Percentiles rank a stretch among this genome's conserved stretches.
Conservation (phyloP, 2,797 vertebrate species). For the Acipenser transmontanus region DNA sequence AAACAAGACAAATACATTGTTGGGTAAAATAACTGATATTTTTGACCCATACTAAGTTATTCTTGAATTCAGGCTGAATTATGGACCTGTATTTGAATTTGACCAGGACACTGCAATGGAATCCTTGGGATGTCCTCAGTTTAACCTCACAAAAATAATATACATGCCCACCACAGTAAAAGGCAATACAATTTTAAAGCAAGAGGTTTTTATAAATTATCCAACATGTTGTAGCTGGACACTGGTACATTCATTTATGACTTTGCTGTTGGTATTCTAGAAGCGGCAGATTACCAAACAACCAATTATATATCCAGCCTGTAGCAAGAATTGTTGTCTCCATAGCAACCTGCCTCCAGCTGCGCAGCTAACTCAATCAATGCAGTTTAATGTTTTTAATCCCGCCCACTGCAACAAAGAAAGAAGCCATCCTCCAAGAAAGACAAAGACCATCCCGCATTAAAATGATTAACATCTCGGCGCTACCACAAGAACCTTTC, state of each 20-base stretch:
- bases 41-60: too few species aligned
- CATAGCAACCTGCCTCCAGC: conserved; percentile 3
- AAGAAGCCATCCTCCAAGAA: background rate
- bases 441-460: background rate
- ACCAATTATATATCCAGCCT: background rate
- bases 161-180: too few species aligned
- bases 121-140: too few species aligned
- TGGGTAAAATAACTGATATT: too few species aligned
- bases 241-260: too few species aligned
- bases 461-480: conserved; percentile 2
- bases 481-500: background rate
- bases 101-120: too few species aligned
- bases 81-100: too few species aligned
- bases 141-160: too few species aligned
- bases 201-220: background rate
- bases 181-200: background rate
- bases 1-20: too few species aligned
- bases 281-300: background rate
- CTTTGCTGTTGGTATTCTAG: too few species aligned
- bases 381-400: conserved; percentile 1
- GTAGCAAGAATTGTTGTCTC: background rate
- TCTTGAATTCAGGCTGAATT: too few species aligned
- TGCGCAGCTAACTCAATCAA: background rate
- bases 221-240: background rate
- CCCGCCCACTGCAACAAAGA: background rate